Conservation (phyloP, 92 coral and sea anemone genomes). For the Nematostella vectensis region DNA sequence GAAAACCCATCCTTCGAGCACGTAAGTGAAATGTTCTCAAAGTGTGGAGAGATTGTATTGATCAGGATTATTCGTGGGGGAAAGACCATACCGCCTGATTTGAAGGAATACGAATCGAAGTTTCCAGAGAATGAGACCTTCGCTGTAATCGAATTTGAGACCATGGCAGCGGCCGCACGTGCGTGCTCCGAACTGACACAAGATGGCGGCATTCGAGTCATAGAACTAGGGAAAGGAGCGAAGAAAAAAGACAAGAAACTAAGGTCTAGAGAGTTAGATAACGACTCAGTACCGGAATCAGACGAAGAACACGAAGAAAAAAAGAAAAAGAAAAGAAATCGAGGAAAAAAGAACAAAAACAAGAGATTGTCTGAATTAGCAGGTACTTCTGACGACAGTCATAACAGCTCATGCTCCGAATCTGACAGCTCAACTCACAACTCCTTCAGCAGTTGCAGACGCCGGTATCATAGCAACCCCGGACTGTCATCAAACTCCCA, state of each 20-base stretch:
- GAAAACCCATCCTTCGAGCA: constrained; percentile 71
- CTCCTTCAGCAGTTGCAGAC: constrained; percentile 81
- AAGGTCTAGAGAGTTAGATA: constrained; percentile 59
- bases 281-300: constrained; percentile 68
- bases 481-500: constrained; percentile 36
- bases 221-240: constrained; percentile 66
- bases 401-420: constrained; percentile 70
- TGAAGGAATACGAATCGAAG: constrained; percentile 54
- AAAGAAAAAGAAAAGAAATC: constrained; percentile 64
- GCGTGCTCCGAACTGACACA: constrained; percentile 90
- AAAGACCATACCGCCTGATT: constrained; percentile 77
- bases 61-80: constrained; percentile 91
- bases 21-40: constrained; percentile 87
- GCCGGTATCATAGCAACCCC: constrained; percentile 54
- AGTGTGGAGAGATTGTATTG: constrained; percentile 90
- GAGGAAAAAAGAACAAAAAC: constrained; percentile 62
- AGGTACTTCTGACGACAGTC: constrained; percentile 63
- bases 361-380: constrained; percentile 64
- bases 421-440: constrained; percentile 70
- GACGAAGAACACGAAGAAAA: constrained; percentile 83
- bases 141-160: constrained; percentile 91
- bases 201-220: constrained; percentile 83
- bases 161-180: constrained; percentile 99
- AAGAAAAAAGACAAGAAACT: constrained; percentile 67
- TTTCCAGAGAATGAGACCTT: constrained; percentile 67